Percentiles rank a stretch among this genome's conserved stretches.
Conservation (phyloP, 2,113 vertebrate species). For the Canis aureus region DNA sequence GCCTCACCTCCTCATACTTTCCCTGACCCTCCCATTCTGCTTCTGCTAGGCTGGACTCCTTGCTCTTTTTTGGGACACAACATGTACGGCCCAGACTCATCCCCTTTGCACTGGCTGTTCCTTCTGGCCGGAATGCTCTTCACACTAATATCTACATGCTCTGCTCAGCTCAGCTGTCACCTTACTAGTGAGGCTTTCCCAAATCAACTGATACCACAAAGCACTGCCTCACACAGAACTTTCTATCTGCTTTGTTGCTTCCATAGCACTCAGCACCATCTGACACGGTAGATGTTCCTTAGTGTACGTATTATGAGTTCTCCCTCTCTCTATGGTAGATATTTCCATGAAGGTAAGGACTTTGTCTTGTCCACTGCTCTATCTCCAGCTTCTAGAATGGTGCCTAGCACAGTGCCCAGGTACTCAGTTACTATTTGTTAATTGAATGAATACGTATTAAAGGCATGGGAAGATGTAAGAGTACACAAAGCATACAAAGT, state of each 20-base stretch:
- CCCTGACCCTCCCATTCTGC: background rate
- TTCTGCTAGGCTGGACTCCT: too few species aligned
- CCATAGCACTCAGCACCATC: background rate
- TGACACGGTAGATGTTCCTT: rapidly evolving
- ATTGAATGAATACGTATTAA: background rate
- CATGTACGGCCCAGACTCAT: background rate
- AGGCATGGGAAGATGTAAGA: background rate
- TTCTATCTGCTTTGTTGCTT: too few species aligned
- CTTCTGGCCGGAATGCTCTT: background rate
- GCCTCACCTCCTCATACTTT: too few species aligned
- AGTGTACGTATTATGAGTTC: background rate
- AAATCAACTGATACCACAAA: rapidly evolving
- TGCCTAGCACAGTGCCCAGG: background rate
- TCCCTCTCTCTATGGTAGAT: background rate
- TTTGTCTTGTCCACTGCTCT: background rate
- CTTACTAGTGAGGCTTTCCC: background rate
- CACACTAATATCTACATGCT: too few species aligned
- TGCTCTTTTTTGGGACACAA: background rate
- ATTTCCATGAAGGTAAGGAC: background rate
- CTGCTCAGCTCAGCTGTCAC: background rate
- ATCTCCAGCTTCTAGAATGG: background rate
- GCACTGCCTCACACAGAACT: too few species aligned
- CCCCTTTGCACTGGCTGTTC: background rate
- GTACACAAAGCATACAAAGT: background rate
- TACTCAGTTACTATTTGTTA: background rate